Percentiles rank a stretch among this genome's conserved stretches.
phyloP scores from a whole-genome alignment of 2,797 vertebrate species.

The Pangasius krempfi region DNA sequence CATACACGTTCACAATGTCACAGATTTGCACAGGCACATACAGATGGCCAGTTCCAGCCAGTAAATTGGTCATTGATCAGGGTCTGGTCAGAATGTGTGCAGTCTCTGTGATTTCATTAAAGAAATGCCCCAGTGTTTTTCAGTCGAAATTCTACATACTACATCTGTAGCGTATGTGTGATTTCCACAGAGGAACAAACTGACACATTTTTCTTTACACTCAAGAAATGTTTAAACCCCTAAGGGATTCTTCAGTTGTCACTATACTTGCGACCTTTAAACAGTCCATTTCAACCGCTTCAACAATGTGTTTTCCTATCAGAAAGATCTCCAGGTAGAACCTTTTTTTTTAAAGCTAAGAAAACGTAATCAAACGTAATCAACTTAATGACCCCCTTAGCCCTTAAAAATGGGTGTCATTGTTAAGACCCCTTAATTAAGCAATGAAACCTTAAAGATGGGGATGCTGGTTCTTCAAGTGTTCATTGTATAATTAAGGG shows the following conservation, averaged over 20 bases:
- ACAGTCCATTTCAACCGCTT: not conserved
- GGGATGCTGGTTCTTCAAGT: not conserved
- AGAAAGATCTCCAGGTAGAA: not conserved
- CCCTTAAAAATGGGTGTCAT: not conserved
- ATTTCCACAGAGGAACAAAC: not conserved
- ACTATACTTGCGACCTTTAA: not conserved
- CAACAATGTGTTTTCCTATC: not conserved
- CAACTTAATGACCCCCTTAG: not conserved
- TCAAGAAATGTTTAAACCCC: not conserved
- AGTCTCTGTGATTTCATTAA: slow-evolving; percentile 30
- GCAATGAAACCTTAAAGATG: not conserved
- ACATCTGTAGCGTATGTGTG: not conserved
- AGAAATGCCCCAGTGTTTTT: not conserved
- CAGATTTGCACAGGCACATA: not conserved
- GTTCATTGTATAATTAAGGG: not conserved
- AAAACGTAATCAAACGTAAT: not conserved
- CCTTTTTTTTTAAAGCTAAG: not conserved
- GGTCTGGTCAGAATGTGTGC: slow-evolving; percentile 10
- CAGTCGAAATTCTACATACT: not conserved
- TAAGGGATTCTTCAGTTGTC: not conserved
- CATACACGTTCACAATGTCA: not conserved
- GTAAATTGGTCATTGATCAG: slow-evolving; percentile 1
- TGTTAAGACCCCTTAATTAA: not conserved
- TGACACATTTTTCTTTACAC: not conserved
- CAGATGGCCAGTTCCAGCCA: not conserved